Base-by-base conservation (phyloP, 2,888 invertebrate species). In the Blastobasis adustella region DNA sequence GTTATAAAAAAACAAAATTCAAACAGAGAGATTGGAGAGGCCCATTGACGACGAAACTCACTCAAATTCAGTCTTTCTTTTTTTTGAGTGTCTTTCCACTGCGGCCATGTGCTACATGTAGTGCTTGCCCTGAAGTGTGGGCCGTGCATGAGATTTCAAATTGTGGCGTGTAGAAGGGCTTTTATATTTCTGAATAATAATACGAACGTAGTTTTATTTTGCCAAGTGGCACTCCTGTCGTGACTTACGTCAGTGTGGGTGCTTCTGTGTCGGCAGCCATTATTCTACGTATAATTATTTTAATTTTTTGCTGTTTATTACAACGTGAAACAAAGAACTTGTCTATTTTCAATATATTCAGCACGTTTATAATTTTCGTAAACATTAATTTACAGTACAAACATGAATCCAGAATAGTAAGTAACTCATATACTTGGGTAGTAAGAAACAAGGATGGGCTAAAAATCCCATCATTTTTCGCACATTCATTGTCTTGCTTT, bases 321-420 rank as follows among this genome's bases (percentile, higher is more conserved):
- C 74, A 71, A 72, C 57, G 66, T 58, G 72, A 79, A 84, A 83
- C 79, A 84, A 86, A 86, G 82, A 76, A 78, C 66, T 71, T 65
- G 64, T 73, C 62, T 69, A 71, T 75, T 79, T 81, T 71, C 66
- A 59, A 75, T 65, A 67, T 65, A 74, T 63, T 73, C 67, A 70
- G 59, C 65, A 65, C 61, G 63, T 71, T 65, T 67, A 73, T 73
- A 73, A 73, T 79, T 77, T 78, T 72, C 66, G 65, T 67, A 67
- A 71, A 70, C 76, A 73, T 68, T 76, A 71, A 73, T 70, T 73
- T 76, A 80, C 73, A 82, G 79, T 86, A 80, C 82, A 82, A 87
- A 85, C 74, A 94, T 94, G 94, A 94, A 94, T 92, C 94, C 94
- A 71, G 94, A 94, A 92, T 94, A 94, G 94, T 94, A 89, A 94